phyloP scores from a whole-genome alignment of 1,140 invertebrate genomes.

The Orchestia grillus region DNA sequence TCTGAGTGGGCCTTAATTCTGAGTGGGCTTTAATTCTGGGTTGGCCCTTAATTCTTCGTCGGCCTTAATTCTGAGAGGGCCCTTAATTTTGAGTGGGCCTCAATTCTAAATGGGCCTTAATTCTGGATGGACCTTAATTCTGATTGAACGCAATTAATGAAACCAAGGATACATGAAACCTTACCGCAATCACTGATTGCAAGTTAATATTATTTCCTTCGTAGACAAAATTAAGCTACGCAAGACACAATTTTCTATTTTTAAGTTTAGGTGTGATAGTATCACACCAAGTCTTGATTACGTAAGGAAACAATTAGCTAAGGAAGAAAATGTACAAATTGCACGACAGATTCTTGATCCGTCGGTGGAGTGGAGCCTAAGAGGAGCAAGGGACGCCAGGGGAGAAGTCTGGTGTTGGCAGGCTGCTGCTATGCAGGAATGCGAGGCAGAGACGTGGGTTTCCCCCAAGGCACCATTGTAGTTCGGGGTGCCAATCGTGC shows the following conservation, averaged over 20 bases:
- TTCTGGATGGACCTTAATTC: too few relatives aligned
- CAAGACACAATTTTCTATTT: neutral
- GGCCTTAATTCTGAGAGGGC: too few relatives aligned
- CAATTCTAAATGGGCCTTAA: too few relatives aligned
- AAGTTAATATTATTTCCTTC: neutral
- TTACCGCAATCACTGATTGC: too few relatives aligned
- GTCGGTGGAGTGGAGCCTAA: neutral
- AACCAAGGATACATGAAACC: too few relatives aligned
- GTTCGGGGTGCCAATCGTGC: conserved; percentile 8
- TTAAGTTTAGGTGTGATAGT: neutral
- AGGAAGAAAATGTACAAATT: neutral
- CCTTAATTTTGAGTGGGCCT: too few relatives aligned
- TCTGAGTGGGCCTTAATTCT: too few relatives aligned
- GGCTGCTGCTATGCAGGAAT: conserved; percentile 13
- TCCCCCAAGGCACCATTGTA: conserved; percentile 4
- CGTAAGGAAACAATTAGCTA: neutral
- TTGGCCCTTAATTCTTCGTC: too few relatives aligned
- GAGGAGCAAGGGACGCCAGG: neutral
- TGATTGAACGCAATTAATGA: too few relatives aligned
- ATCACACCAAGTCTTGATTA: neutral
- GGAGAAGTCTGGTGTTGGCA: conserved; percentile 4
- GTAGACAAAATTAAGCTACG: neutral
- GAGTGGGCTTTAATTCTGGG: too few relatives aligned
- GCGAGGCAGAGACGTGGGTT: neutral
- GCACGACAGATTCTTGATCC: neutral